Percentiles rank a stretch among this genome's conserved stretches.
These are phyloP conservation scores for Elachura formosa DNA, from an alignment of 2,113 vertebrate genomes.

Conservation along the genomic window DNA sequence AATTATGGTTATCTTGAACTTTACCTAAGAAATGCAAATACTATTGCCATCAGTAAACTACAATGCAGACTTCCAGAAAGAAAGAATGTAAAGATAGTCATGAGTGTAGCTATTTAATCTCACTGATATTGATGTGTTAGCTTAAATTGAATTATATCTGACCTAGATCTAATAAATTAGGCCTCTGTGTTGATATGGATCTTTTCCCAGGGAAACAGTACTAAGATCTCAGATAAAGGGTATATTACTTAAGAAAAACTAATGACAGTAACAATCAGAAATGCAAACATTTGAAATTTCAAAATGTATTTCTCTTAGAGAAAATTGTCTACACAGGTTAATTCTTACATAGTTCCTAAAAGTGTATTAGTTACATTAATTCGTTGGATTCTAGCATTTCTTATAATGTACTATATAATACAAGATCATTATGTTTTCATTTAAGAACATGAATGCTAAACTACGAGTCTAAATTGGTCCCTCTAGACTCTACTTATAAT, in stretches of 20 bases:
- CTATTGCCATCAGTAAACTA: not conserved
- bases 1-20: not conserved
- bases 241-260: not conserved
- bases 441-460: not conserved
- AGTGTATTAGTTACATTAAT: not conserved
- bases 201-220: not conserved
- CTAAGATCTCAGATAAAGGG: not conserved
- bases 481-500: not conserved
- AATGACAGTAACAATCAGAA: not conserved
- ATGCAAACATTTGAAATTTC: not conserved
- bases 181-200: not conserved
- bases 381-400: not conserved
- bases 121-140: not conserved
- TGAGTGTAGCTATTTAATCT: not conserved
- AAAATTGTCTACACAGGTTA: not conserved
- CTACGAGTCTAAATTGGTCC: not conserved
- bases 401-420: not conserved
- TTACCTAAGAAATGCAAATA: not conserved
- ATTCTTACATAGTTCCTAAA: not conserved
- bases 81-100: not conserved
- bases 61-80: not conserved
- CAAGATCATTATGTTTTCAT: not conserved
- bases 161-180: not conserved
- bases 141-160: not conserved
- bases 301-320: not conserved